A percentile compares a stretch with the other conserved stretches of the same genome.
phyloP scores from a whole-genome alignment of 2,888 invertebrate species.

The Chloroclysta siterata region DNA sequence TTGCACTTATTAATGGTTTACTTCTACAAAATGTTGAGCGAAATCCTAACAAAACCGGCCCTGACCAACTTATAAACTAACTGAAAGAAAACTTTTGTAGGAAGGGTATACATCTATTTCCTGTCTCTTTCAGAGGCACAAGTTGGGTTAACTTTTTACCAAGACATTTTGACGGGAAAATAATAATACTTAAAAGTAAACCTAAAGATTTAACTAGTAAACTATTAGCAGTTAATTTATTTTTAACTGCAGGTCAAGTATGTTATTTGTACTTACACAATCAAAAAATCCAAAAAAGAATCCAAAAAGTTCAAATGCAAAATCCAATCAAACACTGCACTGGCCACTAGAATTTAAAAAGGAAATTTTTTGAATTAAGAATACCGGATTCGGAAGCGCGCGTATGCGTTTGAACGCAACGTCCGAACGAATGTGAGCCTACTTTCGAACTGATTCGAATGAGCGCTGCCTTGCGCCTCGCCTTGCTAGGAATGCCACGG shows the following conservation, averaged over 20 bases:
- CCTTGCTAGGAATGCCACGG: slow-evolving; percentile 74
- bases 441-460: slow-evolving; percentile 76
- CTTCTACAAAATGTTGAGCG: background rate
- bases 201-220: background rate
- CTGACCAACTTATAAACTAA: slow-evolving; percentile 2
- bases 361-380: slow-evolving; percentile 49
- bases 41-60: background rate
- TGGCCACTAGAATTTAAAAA: slow-evolving; percentile 59
- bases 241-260: background rate
- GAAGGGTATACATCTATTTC: background rate
- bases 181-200: background rate
- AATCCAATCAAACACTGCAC: slow-evolving; percentile 65
- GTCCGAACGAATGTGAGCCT: slow-evolving; percentile 70
- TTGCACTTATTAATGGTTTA: too few relatives aligned
- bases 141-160: slow-evolving; percentile 1
- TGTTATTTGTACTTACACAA: slow-evolving; percentile 65
- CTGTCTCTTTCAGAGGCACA: slow-evolving; percentile 9
- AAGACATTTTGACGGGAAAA: background rate
- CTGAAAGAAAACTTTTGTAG: background rate
- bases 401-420: slow-evolving; percentile 57
- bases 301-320: slow-evolving; percentile 62
- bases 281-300: slow-evolving; percentile 60
- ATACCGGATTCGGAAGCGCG: slow-evolving; percentile 59
- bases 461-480: slow-evolving; percentile 49
- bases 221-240: background rate